Evolutionary conservation across 2,797 vertebrate genomes (phyloP).

Genomic region (Uromys caudimaculatus): DNA sequence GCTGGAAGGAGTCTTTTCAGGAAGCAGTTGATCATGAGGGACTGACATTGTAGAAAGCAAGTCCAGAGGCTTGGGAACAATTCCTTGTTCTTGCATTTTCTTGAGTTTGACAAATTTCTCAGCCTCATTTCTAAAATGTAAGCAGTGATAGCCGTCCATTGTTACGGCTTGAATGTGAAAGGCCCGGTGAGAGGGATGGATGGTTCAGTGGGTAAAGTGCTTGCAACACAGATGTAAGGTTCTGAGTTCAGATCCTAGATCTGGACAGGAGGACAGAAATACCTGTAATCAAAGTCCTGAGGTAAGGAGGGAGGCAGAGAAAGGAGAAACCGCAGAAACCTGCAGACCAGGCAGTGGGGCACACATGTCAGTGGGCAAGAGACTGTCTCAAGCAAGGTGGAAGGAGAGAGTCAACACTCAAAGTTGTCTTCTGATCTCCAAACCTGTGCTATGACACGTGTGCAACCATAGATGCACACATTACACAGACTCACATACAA

Average conservation of each 20-base stretch:
- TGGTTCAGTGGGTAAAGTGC: too few relatives aligned
- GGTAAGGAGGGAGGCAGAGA: background rate
- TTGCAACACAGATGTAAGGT: background rate
- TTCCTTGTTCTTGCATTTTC: background rate
- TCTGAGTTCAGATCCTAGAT: background rate
- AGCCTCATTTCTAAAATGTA: background rate
- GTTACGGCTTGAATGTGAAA: background rate
- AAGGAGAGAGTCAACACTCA: background rate
- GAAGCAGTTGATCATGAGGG: background rate
- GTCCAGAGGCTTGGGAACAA: too few relatives aligned
- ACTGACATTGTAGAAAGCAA: background rate
- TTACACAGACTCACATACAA: background rate
- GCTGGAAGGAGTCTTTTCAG: background rate
- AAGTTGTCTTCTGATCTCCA: background rate
- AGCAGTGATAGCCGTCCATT: rapidly evolving
- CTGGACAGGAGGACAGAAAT: background rate
- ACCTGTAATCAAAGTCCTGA: background rate
- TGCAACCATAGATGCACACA: background rate
- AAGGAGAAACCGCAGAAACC: background rate
- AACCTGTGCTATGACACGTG: background rate
- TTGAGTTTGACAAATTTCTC: background rate
- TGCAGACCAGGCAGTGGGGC: background rate
- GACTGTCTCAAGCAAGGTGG: too few relatives aligned
- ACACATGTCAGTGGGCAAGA: background rate
- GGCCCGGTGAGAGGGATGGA: too few relatives aligned